Conservation (phyloP, 2,113 vertebrate species). For the Puma concolor region DNA sequence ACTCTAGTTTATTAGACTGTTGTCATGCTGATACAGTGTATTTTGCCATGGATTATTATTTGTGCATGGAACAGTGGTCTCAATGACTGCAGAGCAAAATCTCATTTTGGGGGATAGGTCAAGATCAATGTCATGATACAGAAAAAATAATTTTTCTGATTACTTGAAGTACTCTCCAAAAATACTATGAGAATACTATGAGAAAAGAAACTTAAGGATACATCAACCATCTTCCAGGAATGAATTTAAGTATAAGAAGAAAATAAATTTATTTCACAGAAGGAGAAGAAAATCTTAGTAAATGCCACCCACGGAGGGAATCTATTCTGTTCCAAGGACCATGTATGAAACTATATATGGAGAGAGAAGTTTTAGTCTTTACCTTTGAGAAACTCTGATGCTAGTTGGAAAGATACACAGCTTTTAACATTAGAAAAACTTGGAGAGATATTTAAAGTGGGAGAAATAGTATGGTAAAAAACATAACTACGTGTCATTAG, state of each 20-base stretch:
- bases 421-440: slow-evolving; percentile 8
- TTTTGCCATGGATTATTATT: neutral
- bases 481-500: neutral
- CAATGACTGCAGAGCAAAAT: neutral
- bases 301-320: neutral
- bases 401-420: neutral
- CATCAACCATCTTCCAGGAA: neutral
- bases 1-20: neutral
- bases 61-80: neutral
- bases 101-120: neutral
- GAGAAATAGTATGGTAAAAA: neutral
- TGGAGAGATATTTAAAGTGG: neutral
- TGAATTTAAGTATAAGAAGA: slow-evolving; percentile 33
- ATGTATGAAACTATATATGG: neutral
- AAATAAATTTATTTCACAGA: slow-evolving; percentile 42
- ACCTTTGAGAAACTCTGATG: neutral
- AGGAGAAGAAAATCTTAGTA: slow-evolving; percentile 32
- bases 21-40: neutral
- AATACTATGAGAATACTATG: neutral
- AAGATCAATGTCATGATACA: neutral
- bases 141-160: slow-evolving; percentile 5
- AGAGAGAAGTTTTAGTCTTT: neutral
- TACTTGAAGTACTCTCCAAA: slow-evolving; percentile 34
- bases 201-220: neutral
- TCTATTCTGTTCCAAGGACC: neutral